phyloP scores from a whole-genome alignment of 2,113 vertebrate species.

The Paratilapia polleni region DNA sequence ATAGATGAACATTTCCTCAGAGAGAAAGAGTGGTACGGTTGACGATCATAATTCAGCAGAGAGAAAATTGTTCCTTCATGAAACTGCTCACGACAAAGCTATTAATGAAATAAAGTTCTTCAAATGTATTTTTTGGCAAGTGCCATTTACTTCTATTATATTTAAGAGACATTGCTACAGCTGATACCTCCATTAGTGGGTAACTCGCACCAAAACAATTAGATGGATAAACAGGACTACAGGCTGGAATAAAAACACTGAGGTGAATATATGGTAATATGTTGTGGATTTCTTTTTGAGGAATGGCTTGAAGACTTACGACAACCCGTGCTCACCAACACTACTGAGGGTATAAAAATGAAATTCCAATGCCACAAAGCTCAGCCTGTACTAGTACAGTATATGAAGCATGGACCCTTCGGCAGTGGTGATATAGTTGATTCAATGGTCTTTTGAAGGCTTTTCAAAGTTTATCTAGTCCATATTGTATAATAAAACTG shows the following conservation, averaged over 20 bases:
- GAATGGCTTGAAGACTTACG: slow-evolving; percentile 30
- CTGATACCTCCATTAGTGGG: not conserved
- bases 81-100: not conserved
- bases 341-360: slow-evolving; percentile 32
- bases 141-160: not conserved
- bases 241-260: not conserved
- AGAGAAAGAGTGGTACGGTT: not conserved
- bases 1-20: not conserved
- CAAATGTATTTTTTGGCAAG: not conserved
- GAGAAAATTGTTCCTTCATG: too few species aligned
- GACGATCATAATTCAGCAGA: not conserved
- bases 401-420: slow-evolving; percentile 62
- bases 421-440: slow-evolving; percentile 44
- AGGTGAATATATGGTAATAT: slow-evolving; percentile 28
- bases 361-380: slow-evolving; percentile 33
- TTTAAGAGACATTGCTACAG: not conserved
- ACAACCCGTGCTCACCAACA: slow-evolving; percentile 33
- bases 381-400: slow-evolving; percentile 28
- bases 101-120: rapidly evolving
- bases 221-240: not conserved
- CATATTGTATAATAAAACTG: slow-evolving; percentile 63
- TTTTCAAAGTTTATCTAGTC: slow-evolving; percentile 55
- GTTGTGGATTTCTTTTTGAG: slow-evolving; percentile 29
- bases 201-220: not conserved
- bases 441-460: slow-evolving; percentile 38